Base-by-base conservation (phyloP, 2,888 invertebrate species). In the Steinernema carpocapsae region DNA sequence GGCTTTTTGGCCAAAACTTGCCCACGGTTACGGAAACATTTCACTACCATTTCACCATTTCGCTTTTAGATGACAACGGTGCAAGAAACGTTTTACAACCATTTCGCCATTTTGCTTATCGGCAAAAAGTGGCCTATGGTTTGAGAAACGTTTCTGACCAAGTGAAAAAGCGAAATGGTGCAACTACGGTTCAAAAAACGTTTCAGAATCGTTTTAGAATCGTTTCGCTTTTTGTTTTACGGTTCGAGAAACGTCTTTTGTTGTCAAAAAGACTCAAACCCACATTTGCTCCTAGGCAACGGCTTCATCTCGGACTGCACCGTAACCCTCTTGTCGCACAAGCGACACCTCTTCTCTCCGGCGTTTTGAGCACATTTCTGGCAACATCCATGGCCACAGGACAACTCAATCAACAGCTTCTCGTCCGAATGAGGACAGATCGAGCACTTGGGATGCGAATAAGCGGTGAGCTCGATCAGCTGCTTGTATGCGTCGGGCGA, bases 311-410 rank as follows among this genome's bases (percentile, higher is more conserved):
- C n/a, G n/a, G 56, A 22, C 17, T 26, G 14, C 26, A 56, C 56
- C 6, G 26, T 24, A 22, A 56, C 56, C 6, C 22, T 6, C 22
- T 22, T 6, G 56, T 22, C 26, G 26, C 56, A 56, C 56, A 56
- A 24, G 12, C 6, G 24, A 19, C 56, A 56, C 2, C 22, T 3
- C 56, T 56, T 56, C 24, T 6, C 7, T 2, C 22, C 56, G 6
- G 22, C 26, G 12, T 6, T 22, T 26, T 14, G 6, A 12, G 56
- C 56, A 19, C 56, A 56, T 12, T 56, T 26, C 26, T 22, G 22
- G 56, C 56, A 56, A 56, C 56, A 56, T 56, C 56, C 56, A 56
- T 56, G 56, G 6, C 56, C 56, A 56, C 56, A 56, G 56, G 24
- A 24, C 6, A 56, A 17, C 22, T 26, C 56, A 26, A 22, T 14